phyloP scores from a whole-genome alignment of 2,888 invertebrate genomes.

The Calephelis perditalis region DNA sequence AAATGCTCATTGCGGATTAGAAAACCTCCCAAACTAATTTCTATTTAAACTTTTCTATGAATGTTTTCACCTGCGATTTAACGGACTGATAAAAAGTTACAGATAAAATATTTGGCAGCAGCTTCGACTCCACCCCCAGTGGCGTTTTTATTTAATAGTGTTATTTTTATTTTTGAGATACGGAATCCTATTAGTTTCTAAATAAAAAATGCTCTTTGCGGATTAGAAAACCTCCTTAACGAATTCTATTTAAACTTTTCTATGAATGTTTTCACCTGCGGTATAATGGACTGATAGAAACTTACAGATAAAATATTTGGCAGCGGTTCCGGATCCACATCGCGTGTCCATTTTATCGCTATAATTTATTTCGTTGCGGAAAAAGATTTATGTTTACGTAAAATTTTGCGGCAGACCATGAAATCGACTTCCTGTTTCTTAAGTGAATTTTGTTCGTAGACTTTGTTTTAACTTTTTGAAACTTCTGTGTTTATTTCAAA shows the following conservation, averaged over 20 bases:
- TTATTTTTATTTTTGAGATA: no score
- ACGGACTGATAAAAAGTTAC: no score
- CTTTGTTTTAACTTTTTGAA: neutral
- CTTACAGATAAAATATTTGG: neutral
- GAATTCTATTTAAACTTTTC: no score
- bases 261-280: no score
- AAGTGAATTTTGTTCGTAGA: conserved; percentile 5
- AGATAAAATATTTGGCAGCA: neutral
- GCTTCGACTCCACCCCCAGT: neutral
- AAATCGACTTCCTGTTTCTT: conserved; percentile 12
- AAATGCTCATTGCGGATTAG: no score
- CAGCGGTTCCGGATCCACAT: conserved; percentile 2
- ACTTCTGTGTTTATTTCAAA: neutral
- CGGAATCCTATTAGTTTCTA: no score
- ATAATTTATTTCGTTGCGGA: conserved; percentile 18
- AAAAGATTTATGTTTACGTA: conserved; percentile 12
- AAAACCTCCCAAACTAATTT: no score
- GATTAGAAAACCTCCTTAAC: no score
- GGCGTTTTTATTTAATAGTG: neutral
- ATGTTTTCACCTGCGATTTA: no score
- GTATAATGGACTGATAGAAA: no score
- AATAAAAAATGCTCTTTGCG: no score
- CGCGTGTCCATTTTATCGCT: conserved; percentile 14
- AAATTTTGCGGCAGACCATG: conserved; percentile 15
- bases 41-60: no score